A percentile compares a stretch with the other conserved stretches of the same genome.
phyloP scores from a whole-genome alignment of 2,888 invertebrate genomes.

The Pardosa pseudoannulata region DNA sequence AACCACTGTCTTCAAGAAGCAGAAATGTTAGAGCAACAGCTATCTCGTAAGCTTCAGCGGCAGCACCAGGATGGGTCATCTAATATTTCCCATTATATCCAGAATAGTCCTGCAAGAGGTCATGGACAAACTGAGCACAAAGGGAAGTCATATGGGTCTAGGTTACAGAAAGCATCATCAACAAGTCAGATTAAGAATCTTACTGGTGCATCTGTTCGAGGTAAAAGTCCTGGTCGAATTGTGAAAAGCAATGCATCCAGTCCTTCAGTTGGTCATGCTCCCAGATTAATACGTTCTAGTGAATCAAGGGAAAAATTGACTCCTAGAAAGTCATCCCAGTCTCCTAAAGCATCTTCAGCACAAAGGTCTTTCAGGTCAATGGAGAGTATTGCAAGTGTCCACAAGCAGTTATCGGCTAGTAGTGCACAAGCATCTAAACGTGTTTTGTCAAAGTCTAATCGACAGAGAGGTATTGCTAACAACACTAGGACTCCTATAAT shows the following conservation, averaged over 20 bases:
- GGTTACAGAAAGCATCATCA: slow-evolving; percentile 62
- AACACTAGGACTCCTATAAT: slow-evolving; percentile 31
- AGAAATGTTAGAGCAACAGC: slow-evolving; percentile 72
- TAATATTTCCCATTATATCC: slow-evolving; percentile 32
- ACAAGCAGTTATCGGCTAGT: slow-evolving; percentile 37
- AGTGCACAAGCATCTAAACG: slow-evolving; percentile 29
- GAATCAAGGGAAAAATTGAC: slow-evolving; percentile 50
- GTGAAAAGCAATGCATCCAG: slow-evolving; percentile 52
- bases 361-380: slow-evolving; percentile 49
- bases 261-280: slow-evolving; percentile 54
- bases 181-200: slow-evolving; percentile 67
- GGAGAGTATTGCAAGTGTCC: slow-evolving; percentile 44
- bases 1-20: slow-evolving; percentile 73
- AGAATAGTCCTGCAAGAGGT: slow-evolving; percentile 35
- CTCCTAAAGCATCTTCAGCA: slow-evolving; percentile 34
- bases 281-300: slow-evolving; percentile 27
- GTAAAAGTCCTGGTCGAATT: slow-evolving; percentile 56
- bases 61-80: slow-evolving; percentile 59
- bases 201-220: slow-evolving; percentile 29
- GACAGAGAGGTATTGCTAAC: slow-evolving; percentile 35
- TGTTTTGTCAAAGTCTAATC: slow-evolving; percentile 26
- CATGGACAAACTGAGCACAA: slow-evolving; percentile 15
- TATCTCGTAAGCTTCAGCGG: slow-evolving; percentile 69
- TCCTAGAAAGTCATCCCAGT: slow-evolving; percentile 40
- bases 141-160: slow-evolving; percentile 19